These are phyloP conservation scores for Cyclopterus lumpus DNA, from an alignment of 2,797 vertebrate species.

Conservation along the genomic window DNA sequence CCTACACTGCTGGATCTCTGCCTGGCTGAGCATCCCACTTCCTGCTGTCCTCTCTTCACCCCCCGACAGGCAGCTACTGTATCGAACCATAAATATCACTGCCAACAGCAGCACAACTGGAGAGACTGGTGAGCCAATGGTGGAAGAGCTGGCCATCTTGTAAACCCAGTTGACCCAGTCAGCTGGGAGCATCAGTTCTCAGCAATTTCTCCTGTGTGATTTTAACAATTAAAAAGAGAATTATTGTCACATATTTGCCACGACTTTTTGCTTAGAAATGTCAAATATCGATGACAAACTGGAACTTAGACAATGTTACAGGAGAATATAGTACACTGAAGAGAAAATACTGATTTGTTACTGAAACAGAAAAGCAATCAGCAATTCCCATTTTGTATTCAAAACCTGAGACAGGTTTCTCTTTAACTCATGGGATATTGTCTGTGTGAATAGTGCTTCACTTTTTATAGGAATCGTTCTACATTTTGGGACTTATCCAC, in stretches of 20 bases:
- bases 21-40: constrained; percentile 14
- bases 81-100: constrained; percentile 11
- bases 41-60: constrained; percentile 5
- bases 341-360: background rate
- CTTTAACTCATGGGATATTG: background rate
- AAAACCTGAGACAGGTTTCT: background rate
- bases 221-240: constrained; percentile 1
- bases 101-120: constrained; percentile 51
- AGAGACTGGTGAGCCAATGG: constrained; percentile 53
- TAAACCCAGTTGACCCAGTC: constrained; percentile 35
- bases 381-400: background rate
- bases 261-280: constrained; percentile 10
- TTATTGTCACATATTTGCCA: constrained; percentile 47
- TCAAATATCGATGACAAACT: background rate
- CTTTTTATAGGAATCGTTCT: background rate
- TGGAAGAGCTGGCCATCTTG: constrained; percentile 27
- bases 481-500: background rate
- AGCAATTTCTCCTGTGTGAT: constrained; percentile 14
- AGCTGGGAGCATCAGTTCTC: constrained; percentile 20
- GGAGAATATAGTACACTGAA: background rate
- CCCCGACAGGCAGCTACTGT: background rate
- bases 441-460: background rate
- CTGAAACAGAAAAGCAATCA: background rate
- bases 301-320: background rate
- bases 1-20: constrained; percentile 36